These are phyloP conservation scores for Pampusana beccarii DNA, from an alignment of 2,113 vertebrate species.

Conservation along the genomic window DNA sequence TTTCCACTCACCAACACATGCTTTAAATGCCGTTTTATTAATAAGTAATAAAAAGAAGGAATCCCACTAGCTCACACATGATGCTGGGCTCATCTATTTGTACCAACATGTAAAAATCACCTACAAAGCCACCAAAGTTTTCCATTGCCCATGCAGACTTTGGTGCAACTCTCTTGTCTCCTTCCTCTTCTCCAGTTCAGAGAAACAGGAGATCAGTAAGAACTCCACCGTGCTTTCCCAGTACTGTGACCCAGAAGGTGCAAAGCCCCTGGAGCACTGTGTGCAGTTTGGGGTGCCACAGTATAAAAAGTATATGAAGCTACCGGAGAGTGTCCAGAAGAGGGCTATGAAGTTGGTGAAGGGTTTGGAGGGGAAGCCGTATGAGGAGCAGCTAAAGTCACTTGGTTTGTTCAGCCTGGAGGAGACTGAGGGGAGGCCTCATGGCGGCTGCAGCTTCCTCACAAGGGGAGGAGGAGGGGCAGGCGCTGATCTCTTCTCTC, in stretches of 20 bases:
- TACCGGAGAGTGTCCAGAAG: no score
- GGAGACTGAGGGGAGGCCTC: no score
- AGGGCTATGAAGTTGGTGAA: no score
- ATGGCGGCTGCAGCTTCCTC: no score
- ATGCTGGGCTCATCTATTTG: neutral
- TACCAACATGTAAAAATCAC: neutral
- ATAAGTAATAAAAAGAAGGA: neutral
- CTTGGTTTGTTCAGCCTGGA: no score
- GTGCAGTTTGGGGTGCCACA: no score
- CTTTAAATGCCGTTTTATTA: neutral
- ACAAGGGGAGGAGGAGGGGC: no score
- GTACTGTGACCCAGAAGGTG: neutral
- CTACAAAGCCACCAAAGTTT: neutral
- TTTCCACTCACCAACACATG: neutral
- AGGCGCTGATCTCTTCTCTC: no score
- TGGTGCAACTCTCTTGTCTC: neutral
- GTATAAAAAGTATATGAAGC: no score
- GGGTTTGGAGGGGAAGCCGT: no score
- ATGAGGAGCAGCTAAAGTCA: no score
- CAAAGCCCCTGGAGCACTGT: neutral
- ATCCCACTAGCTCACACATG: neutral
- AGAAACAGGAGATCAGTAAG: neutral
- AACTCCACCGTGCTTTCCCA: neutral
- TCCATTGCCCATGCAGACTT: neutral
- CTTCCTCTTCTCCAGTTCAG: neutral